A percentile compares a stretch with the other conserved stretches of the same genome.
These are phyloP conservation scores for Misgurnus mizolepis DNA, from an alignment of 2,113 vertebrate genomes.

Conservation along the genomic window DNA sequence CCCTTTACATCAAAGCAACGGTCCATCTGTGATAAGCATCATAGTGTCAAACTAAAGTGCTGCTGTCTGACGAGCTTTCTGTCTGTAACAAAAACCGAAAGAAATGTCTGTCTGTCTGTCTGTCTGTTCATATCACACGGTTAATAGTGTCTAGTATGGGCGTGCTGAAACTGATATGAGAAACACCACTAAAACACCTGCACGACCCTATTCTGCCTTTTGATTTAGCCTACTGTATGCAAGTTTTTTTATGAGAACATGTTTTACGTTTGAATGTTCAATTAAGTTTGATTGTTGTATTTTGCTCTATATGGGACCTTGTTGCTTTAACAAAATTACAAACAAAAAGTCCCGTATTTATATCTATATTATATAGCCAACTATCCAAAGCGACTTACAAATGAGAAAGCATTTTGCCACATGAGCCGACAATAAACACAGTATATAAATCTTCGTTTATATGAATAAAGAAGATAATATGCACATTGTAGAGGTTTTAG, in stretches of 20 bases:
- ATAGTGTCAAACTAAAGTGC: slow-evolving; percentile 27
- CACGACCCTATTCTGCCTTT: not conserved
- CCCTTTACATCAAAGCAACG: slow-evolving; percentile 36
- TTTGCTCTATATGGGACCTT: too few relatives aligned
- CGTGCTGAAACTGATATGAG: slow-evolving; percentile 67
- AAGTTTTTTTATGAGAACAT: not conserved
- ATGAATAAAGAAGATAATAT: not conserved
- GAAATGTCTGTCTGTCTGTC: slow-evolving; percentile 3
- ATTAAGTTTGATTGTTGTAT: not conserved
- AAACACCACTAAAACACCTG: slow-evolving; percentile 14
- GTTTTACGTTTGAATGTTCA: not conserved
- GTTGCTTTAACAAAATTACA: too few relatives aligned
- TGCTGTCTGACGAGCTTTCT: slow-evolving; percentile 18
- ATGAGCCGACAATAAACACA: too few relatives aligned
- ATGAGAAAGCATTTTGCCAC: too few relatives aligned
- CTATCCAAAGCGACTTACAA: too few relatives aligned
- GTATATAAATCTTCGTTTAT: too few relatives aligned
- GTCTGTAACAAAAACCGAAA: slow-evolving; percentile 1
- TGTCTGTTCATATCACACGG: slow-evolving; percentile 11
- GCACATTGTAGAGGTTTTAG: not conserved
- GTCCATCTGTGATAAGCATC: slow-evolving; percentile 51
- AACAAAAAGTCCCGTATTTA: too few relatives aligned
- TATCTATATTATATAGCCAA: too few relatives aligned
- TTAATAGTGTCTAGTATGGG: slow-evolving; percentile 54
- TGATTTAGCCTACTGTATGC: not conserved